Base-by-base conservation (phyloP, 2,113 vertebrate species). In the Puffinus mauretanicus region DNA sequence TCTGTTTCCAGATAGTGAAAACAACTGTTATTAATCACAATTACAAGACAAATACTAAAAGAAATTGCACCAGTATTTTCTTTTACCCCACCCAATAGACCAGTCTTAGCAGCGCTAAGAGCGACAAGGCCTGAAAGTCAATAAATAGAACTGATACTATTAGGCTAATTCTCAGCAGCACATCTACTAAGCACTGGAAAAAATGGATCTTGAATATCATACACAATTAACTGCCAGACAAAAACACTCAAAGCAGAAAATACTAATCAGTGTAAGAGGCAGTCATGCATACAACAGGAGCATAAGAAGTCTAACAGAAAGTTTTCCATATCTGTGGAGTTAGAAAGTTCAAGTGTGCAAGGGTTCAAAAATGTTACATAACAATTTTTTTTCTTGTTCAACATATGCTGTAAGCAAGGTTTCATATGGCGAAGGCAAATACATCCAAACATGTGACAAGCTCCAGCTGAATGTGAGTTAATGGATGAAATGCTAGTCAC, bases 11-110 rank as follows among this genome's bases (percentile, higher is more conserved):
- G 99, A 99, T 99, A 99, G 98, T 94, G 95, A 98, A 98, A 98
- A 98, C 98, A 98, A 97, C 98, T 95, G 98, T 98, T 99, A 99
- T 99, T 99, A 99, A 99, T 99, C 99, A 99, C 99, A 99, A 99
- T 99, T 99, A 99, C 98, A 99, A 99, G 98, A 98, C 98, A 98
- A 98, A 98, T 97, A 96, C 94, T 98, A 98, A 97, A 97, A 96
- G 98, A 98, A 98, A 98, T 97, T 97, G 95, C 98, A 98, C 98
- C 98, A 98, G 98, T 98, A 98, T 98, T 98, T 98, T 98, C 95
- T 89, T 97, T 96, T 77, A 95, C 78, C 58, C 92, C 92, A 97
- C 78, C 94, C 86, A 85, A 94, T 83, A 98, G 97, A 97, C 96
- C 94, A 98, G 97, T 73, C 89, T 75, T 97, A 83, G 76, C 93